Evolutionary conservation across 2,113 vertebrate genomes (phyloP), one percentile per base, ranked within the genome.

Genomic region (Lophius piscatorius): DNA sequence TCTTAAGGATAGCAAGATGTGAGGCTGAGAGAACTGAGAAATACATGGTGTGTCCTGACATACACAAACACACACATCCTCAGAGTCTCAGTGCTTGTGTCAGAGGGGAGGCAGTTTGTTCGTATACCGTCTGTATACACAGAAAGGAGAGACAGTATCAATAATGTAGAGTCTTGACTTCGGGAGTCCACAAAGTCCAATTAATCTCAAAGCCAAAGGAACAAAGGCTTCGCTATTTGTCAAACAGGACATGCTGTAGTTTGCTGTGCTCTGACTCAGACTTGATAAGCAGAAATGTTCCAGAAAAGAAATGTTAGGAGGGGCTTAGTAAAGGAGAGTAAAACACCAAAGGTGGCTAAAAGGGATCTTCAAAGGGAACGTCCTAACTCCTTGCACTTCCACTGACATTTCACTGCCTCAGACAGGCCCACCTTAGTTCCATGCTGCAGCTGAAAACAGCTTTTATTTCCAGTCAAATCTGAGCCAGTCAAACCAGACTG

Each of bases 131-230:
- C 80, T 70, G 79, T 83, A 84, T 80, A 82, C 82, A 81, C 75
- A 83, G 72, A 80, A 82, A 80, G 82, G 63, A 79, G 67, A 87
- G 81, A 77, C 82, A 66, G 75, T 89, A 91, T 92, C 89, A 92
- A 91, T 92, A 90, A 91, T 91, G 88, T 80, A 91, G 74, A 65
- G 76, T 88, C 80, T 82, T 80, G 67, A 69, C 87, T 85, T 83
- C 70, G 55, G 83, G 81, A 86, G 88, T 90, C 87, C 87, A 91
- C 82, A 88, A 88, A 90, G 86, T 84, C 91, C 90, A 91, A 92
- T 92, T 92, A 92, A 87, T 89, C 87, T 91, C 85, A 90, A 89
- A 88, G 84, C 79, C 81, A 70, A 70, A 78, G 82, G 86, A 90
- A 91, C 87, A 91, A 90, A 91, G 85, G 74, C 70, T 80, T 75